Evolutionary conservation across 2,888 invertebrate species (phyloP).

Genomic region (Heliconius ismenius): DNA sequence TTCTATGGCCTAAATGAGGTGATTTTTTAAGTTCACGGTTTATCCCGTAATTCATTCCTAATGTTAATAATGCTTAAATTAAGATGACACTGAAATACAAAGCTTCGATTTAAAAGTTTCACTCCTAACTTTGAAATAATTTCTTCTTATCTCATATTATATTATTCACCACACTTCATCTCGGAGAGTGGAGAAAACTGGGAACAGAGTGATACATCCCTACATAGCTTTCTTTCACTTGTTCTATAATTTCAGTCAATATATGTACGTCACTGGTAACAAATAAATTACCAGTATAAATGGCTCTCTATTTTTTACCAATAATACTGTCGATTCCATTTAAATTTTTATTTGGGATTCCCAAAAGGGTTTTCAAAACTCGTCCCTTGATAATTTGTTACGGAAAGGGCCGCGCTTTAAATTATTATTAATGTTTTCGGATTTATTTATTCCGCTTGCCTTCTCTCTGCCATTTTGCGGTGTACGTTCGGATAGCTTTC

Average conservation of each 20-base stretch:
- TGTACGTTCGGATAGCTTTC: background rate
- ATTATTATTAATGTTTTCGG: conserved; percentile 13
- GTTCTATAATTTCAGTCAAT: background rate
- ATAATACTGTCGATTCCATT: background rate
- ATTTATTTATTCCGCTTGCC: background rate
- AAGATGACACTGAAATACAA: no score
- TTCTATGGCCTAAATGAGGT: no score
- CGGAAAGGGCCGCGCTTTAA: conserved; percentile 10
- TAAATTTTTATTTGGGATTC: background rate
- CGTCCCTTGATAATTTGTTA: conserved; percentile 18
- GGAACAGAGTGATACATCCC: background rate
- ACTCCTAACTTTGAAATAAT: no score
- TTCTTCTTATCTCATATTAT: no score
- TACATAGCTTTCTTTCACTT: background rate
- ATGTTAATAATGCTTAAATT: background rate
- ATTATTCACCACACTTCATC: no score
- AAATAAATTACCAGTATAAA: background rate
- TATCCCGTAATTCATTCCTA: background rate
- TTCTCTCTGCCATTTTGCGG: background rate
- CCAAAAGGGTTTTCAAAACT: conserved; percentile 3
- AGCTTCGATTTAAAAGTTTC: no score
- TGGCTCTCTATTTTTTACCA: background rate
- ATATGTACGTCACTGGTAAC: background rate
- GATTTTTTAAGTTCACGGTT: no score
- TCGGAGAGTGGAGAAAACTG: no score